Percentiles rank a stretch among this genome's conserved stretches.
Conservation (phyloP, 2,113 vertebrate genomes). For the Xenotilapia longispinis region DNA sequence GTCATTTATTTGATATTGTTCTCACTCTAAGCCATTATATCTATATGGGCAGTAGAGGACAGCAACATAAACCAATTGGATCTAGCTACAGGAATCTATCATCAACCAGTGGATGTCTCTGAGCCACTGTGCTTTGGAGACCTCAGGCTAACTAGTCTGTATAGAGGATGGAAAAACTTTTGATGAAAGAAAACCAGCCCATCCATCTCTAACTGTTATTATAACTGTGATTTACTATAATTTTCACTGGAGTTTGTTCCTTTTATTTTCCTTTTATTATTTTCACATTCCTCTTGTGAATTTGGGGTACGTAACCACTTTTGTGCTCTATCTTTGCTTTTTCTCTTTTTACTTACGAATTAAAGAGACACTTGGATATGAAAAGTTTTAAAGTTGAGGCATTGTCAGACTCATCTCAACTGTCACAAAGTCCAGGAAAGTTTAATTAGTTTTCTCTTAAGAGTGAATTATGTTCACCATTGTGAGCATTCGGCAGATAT, state of each 20-base stretch:
- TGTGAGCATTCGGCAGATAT: neutral
- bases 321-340: neutral
- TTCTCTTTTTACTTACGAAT: rapidly evolving
- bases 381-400: neutral
- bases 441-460: neutral
- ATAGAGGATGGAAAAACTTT: neutral
- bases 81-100: constrained; percentile 1
- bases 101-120: neutral
- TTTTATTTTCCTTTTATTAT: neutral
- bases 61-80: neutral
- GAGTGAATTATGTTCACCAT: neutral
- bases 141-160: neutral
- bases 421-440: neutral
- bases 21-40: neutral
- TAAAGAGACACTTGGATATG: neutral
- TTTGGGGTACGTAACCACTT: neutral
- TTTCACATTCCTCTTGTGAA: neutral
- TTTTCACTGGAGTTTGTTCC: neutral
- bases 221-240: neutral
- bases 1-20: neutral
- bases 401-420: neutral
- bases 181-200: constrained; percentile 20
- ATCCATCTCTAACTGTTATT: neutral
- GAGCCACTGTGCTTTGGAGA: neutral
- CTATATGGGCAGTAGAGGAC: neutral